These are phyloP conservation scores for Solea solea DNA, from an alignment of 2,113 vertebrate genomes.

Conservation along the genomic window DNA sequence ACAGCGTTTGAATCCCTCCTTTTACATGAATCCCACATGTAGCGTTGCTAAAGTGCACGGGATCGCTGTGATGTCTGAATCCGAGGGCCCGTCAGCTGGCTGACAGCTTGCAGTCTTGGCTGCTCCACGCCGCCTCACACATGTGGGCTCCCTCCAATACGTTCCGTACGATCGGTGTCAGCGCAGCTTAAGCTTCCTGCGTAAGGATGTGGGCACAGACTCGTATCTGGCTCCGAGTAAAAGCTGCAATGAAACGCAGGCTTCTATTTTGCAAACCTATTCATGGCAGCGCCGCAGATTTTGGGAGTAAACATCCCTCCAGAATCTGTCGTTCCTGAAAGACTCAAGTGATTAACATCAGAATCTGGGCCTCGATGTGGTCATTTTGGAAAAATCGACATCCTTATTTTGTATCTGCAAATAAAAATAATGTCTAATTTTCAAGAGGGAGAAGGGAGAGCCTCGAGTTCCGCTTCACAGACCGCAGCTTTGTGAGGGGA, in stretches of 20 bases:
- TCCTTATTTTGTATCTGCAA: not conserved
- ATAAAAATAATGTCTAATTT: not conserved
- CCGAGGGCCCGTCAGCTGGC: conserved; percentile 68
- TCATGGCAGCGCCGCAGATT: conserved; percentile 50
- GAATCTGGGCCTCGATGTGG: conserved; percentile 11
- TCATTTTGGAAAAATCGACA: not conserved
- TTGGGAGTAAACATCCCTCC: conserved; percentile 66
- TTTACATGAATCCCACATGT: conserved; percentile 76
- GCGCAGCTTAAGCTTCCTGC: conserved; percentile 71
- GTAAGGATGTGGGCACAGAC: conserved; percentile 75
- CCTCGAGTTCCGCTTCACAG: not conserved
- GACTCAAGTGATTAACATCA: conserved; percentile 4
- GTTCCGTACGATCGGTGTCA: conserved; percentile 66
- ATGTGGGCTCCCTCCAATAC: conserved; percentile 71
- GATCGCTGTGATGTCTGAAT: conserved; percentile 78
- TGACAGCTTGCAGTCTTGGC: conserved; percentile 76
- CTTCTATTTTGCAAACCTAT: conserved; percentile 69
- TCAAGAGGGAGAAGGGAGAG: not conserved
- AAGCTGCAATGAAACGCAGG: conserved; percentile 62
- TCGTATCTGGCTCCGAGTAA: conserved; percentile 56
- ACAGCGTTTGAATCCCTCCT: conserved; percentile 64
- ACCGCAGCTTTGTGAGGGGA: conserved; percentile 26
- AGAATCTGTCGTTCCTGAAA: conserved; percentile 55
- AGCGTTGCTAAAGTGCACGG: conserved; percentile 64
- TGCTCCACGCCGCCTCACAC: conserved; percentile 61